A percentile compares a stretch with the other conserved stretches of the same genome.
These are phyloP conservation scores for Hozukius guyotensis DNA, from an alignment of 2,797 vertebrate species.

Conservation along the genomic window DNA sequence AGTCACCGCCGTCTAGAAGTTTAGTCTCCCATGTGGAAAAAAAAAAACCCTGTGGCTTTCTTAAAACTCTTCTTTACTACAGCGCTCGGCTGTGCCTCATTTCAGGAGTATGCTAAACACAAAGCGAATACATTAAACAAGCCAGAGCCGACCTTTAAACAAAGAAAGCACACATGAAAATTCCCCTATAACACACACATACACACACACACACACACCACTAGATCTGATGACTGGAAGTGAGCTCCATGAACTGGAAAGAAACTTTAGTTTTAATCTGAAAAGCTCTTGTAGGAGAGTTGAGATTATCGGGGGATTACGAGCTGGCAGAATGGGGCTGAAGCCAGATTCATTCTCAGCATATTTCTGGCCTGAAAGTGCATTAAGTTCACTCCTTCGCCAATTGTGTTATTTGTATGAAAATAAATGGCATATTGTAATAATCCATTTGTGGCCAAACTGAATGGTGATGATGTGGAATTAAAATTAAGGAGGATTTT, in stretches of 20 bases:
- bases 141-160: conserved; percentile 3
- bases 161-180: background rate
- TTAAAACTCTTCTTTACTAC: background rate
- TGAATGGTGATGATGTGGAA: background rate
- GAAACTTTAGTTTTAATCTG: conserved; percentile 21
- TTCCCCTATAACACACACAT: background rate
- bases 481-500: background rate
- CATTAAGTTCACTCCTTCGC: background rate
- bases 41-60: background rate
- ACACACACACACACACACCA: background rate
- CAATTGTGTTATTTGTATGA: background rate
- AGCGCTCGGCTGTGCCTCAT: background rate
- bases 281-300: conserved; percentile 30
- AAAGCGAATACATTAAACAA: conserved; percentile 28
- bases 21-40: background rate
- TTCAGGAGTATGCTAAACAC: conserved; percentile 15
- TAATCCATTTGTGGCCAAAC: background rate
- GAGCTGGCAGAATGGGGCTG: background rate
- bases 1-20: background rate
- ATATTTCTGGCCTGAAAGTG: conserved; percentile 1
- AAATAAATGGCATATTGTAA: background rate
- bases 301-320: conserved; percentile 32
- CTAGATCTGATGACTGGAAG: conserved; percentile 21
- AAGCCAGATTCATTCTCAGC: conserved; percentile 23
- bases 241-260: background rate